Conservation (phyloP, 1,140 invertebrate genomes). For the Pseudomyrmex sp. region DNA sequence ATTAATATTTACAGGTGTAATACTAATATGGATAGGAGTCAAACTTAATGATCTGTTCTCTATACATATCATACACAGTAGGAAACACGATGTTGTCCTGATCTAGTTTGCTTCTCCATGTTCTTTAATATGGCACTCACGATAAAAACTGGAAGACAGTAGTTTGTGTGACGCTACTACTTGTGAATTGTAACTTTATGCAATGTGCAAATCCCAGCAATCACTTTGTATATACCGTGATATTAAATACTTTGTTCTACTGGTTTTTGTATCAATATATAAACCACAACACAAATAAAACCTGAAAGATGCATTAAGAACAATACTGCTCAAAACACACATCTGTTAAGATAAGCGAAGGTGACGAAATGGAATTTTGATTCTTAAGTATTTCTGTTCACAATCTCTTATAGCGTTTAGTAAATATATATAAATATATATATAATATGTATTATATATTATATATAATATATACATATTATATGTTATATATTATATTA, state of each 20-base stretch:
- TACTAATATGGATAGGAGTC: constrained; percentile 33
- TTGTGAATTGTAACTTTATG: neutral
- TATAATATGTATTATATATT: neutral
- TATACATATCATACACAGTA: constrained; percentile 9
- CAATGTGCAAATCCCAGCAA: constrained; percentile 35
- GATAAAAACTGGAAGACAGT: constrained; percentile 70
- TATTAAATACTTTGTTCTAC: constrained; percentile 14
- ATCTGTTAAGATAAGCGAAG: too few relatives aligned
- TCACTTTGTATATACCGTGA: neutral
- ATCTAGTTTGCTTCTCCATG: constrained; percentile 38
- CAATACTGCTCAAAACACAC: constrained; percentile 36
- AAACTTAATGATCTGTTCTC: constrained; percentile 32
- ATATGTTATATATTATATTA: too few relatives aligned
- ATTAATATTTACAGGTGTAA: constrained; percentile 42
- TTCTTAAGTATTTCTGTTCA: neutral
- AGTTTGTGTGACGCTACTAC: constrained; percentile 35
- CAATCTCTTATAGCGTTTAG: neutral
- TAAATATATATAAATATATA: neutral
- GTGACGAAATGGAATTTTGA: neutral
- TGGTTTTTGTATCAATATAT: constrained; percentile 5
- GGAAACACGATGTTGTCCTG: constrained; percentile 33
- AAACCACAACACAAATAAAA: constrained; percentile 55
- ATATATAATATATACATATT: too few relatives aligned
- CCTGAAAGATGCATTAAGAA: constrained; percentile 40
- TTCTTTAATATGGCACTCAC: constrained; percentile 65